phyloP scores from a whole-genome alignment of 2,888 invertebrate genomes.

The Mythimna albipuncta region DNA sequence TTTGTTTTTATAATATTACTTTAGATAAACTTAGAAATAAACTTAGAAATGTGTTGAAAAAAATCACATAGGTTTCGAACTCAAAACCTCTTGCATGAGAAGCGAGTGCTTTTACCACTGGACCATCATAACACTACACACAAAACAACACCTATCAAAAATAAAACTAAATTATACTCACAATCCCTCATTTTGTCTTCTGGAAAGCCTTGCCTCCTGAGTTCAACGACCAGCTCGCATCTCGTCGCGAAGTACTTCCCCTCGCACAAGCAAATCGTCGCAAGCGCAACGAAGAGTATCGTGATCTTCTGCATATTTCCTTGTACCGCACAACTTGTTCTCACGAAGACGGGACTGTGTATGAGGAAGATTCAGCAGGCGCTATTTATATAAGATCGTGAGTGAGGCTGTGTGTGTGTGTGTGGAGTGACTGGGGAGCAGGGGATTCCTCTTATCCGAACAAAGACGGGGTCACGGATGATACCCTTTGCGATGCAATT shows the following conservation, averaged over 20 bases:
- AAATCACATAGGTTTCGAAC: too few relatives aligned
- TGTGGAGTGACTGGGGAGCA: slow-evolving; percentile 25
- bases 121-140: too few relatives aligned
- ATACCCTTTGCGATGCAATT: slow-evolving; percentile 13
- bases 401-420: slow-evolving; percentile 11
- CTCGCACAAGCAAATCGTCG: slow-evolving; percentile 57
- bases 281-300: slow-evolving; percentile 47
- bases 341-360: slow-evolving; percentile 10
- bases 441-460: slow-evolving; percentile 61
- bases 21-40: too few relatives aligned
- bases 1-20: too few relatives aligned
- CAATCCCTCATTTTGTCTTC: slow-evolving; percentile 76
- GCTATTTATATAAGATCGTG: slow-evolving; percentile 43
- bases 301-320: slow-evolving; percentile 52
- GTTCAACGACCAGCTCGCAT: slow-evolving; percentile 74
- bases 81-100: too few relatives aligned
- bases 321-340: slow-evolving; percentile 32
- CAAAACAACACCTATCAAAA: not conserved
- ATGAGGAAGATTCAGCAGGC: slow-evolving; percentile 28
- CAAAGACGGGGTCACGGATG: slow-evolving; percentile 47
- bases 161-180: slow-evolving; percentile 60
- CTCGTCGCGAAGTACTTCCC: slow-evolving; percentile 68
- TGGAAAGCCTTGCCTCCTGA: slow-evolving; percentile 77
- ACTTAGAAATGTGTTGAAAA: too few relatives aligned
- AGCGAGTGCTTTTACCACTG: too few relatives aligned